Evolutionary conservation across 2,888 invertebrate genomes (phyloP).

Genomic region (Caenorhabditis sp.): DNA sequence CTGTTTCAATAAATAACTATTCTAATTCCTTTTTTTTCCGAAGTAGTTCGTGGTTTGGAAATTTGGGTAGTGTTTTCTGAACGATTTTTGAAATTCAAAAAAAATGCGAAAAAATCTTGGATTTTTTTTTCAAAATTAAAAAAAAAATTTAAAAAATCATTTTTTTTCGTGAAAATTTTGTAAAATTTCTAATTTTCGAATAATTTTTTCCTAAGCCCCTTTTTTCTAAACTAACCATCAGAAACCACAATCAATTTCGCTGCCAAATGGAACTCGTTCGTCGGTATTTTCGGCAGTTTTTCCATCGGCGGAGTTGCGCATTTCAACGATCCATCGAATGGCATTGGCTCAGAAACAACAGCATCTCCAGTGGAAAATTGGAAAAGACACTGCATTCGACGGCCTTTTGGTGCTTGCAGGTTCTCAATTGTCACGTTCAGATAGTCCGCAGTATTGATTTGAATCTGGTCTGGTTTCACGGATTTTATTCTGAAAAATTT

Average conservation of each 20-base stretch:
- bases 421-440: slow-evolving; percentile 94
- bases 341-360: slow-evolving; percentile 64
- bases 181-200: too few relatives aligned
- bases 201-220: too few relatives aligned
- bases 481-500: slow-evolving; percentile 72
- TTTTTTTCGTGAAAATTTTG: too few relatives aligned
- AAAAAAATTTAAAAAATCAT: too few relatives aligned
- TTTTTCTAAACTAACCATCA: slow-evolving; percentile 47
- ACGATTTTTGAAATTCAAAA: too few relatives aligned
- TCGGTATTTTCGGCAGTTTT: slow-evolving; percentile 93
- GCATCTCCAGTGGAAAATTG: slow-evolving; percentile 62
- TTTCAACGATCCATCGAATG: slow-evolving; percentile 66
- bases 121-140: too few relatives aligned
- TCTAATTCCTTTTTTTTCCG: too few relatives aligned
- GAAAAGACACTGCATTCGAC: slow-evolving; percentile 67
- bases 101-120: too few relatives aligned
- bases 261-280: slow-evolving; percentile 85
- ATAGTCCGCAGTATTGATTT: slow-evolving; percentile 78
- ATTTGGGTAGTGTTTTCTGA: too few relatives aligned
- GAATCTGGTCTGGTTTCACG: slow-evolving; percentile 78
- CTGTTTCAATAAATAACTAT: not conserved
- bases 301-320: slow-evolving; percentile 94
- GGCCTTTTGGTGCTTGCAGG: slow-evolving; percentile 84
- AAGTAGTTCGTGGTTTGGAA: too few relatives aligned
- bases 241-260: slow-evolving; percentile 67